Evolutionary conservation across 53 echinoderm and acorn worm species (phyloP).

Genomic region (Actinopyga echinites): DNA sequence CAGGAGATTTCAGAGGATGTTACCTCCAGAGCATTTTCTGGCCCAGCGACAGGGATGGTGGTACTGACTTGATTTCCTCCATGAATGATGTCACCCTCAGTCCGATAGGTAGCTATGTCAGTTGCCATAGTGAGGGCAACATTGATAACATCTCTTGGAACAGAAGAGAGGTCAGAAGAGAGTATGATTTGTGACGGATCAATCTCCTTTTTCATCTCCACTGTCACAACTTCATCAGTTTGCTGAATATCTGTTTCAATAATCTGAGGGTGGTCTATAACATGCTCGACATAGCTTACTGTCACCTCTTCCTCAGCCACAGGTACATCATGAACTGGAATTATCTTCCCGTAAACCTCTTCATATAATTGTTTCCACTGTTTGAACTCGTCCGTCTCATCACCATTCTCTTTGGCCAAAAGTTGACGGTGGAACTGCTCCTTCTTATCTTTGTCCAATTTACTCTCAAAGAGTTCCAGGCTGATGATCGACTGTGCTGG

Average conservation of each 20-base stretch:
- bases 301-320: conserved; percentile 33
- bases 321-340: conserved; percentile 24
- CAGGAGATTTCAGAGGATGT: too few species aligned
- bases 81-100: neutral
- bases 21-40: neutral
- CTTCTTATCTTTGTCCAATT: conserved; percentile 46
- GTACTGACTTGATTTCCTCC: neutral
- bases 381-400: conserved; percentile 43
- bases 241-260: conserved; percentile 14
- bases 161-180: conserved; percentile 10
- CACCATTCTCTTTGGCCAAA: conserved; percentile 38
- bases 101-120: conserved; percentile 30
- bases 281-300: conserved; percentile 39
- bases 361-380: conserved; percentile 61
- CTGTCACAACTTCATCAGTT: neutral
- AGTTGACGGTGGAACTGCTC: conserved; percentile 53
- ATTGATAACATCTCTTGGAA: conserved; percentile 34
- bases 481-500: conserved; percentile 39
- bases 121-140: conserved; percentile 36
- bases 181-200: conserved; percentile 4
- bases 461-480: conserved; percentile 48
- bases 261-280: conserved; percentile 2
- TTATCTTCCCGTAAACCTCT: conserved; percentile 47
- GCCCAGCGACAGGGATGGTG: neutral
- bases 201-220: conserved; percentile 30